Evolutionary conservation across 2,113 vertebrate genomes (phyloP), one percentile per base, ranked within the genome.

Genomic region (Steatornis caripensis): DNA sequence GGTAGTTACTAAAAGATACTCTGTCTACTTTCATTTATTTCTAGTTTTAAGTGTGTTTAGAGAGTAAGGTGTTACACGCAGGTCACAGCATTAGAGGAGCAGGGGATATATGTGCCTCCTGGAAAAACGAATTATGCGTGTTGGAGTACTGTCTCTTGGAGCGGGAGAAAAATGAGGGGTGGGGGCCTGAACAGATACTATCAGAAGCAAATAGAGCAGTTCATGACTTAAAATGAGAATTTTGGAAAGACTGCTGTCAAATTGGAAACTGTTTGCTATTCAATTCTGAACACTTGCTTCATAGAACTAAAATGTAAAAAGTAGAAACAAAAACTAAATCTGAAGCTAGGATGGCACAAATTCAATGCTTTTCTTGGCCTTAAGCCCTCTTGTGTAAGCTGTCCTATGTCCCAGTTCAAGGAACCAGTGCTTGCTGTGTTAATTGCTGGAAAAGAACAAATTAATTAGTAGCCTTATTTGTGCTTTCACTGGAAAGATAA

Each of bases 361-460:
- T 84, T 87, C n/a, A 70, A 7, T 74, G 71, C 41, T 86, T 65
- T 95, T 72, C n/a, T 89, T 96, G 96, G 76, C 68, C 68, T 66
- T 74, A 54, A 75, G 86, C 76, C 76, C 37, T 32, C 68, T 94
- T 90, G 54, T 77, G 30, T 96, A 74, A 95, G 71, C 41, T 93
- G 71, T 74, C 54, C 62, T 85, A 4, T 65, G 71, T 95, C 70
- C 82, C 51, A 45, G 0, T 89, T 64, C 46, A 81, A 89, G 76
- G 58, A 95, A 84, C 54, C n/a, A 66, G 81, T 93, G 62, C 49
- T 88, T 90, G 39, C 62, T 84, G 64, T 70, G 62, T 70, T 77
- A 89, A 90, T 90, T 95, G 64, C 76, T 93, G 68, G 65, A 92
- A 93, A 93, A 93, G 49, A 83, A 70, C 72, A 91, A 92, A 89